Base-by-base conservation (phyloP, 30 jellyfish, hydroid and myxozoan species). In the Aurelia aurita complex sp. Pacific region DNA sequence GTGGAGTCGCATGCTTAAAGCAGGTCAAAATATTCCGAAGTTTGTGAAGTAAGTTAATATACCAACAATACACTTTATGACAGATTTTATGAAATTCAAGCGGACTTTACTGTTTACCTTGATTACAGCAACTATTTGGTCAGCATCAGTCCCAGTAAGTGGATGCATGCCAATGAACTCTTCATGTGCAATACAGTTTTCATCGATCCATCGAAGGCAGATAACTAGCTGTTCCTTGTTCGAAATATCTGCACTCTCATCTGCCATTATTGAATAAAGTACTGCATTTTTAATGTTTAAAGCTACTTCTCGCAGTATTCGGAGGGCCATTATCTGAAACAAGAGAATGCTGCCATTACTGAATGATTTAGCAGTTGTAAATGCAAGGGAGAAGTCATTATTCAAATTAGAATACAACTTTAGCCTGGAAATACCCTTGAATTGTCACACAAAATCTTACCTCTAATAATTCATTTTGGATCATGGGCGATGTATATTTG, bases 191-290 rank as follows among this genome's bases (percentile, higher is more conserved):
- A 3, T 1, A 0, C 6, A 2, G 36, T 53, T 1, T 1, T 53
- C 61, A 29, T 29, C 60, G 2, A 59, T 5, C 77, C 57, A 23
- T 2, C 76, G 71, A 40, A 72, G 6, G 15, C 77, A 76, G n/a
- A 35, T 3, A 13, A 42, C 93, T n/a, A 83, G 70, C 55, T 73
- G 93, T 9, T 83, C 92, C 33, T 68, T 73, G 40, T 60, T 74
- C 0, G 93, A 83, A 0, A 74, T 87, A 36, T 73, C 88, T 1
- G 79, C 62, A 5, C 42, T 83, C 60, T 83, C 91, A 59, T 71
- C 91, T 0, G 74, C 83, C 70, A 83, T 46, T 17, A 83, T 34
- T 2, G 92, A 0, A 5, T 32, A 50, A 0, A 46, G 2, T 0
- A 1, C 77, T 36, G 83, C 65, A 73, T 1, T 4, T 36, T 76